Evolutionary conservation across 2,797 vertebrate genomes (phyloP).

Genomic region (Epinephelus malabaricus): DNA sequence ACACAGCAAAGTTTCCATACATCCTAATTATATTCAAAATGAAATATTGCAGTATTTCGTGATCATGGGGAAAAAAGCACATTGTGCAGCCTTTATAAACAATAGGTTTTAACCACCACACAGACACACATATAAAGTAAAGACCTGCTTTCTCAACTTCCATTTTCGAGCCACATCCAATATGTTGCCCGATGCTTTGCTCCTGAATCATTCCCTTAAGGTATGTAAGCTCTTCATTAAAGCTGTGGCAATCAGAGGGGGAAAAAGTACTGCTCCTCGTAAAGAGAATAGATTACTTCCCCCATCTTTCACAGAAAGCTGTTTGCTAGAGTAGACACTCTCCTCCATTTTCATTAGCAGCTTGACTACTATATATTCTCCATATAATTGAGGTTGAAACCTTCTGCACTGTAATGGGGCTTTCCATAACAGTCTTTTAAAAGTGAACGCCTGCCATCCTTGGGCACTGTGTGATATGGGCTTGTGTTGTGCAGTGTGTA

Average conservation of each 20-base stretch:
- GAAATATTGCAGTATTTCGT: no score
- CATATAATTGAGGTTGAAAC: slow-evolving; percentile 86
- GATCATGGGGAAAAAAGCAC: no score
- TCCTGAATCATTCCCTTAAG: slow-evolving; percentile 72
- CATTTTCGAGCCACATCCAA: slow-evolving; percentile 63
- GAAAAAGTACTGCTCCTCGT: slow-evolving; percentile 75
- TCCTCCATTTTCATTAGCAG: slow-evolving; percentile 85
- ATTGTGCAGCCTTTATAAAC: no score
- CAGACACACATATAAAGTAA: slow-evolving; percentile 13
- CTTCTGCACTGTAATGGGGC: slow-evolving; percentile 84
- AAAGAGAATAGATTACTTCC: slow-evolving; percentile 86
- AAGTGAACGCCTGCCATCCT: slow-evolving; percentile 78
- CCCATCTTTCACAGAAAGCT: slow-evolving; percentile 77
- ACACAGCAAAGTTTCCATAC: no score
- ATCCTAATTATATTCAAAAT: no score
- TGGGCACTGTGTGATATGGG: slow-evolving; percentile 53
- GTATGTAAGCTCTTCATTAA: slow-evolving; percentile 83
- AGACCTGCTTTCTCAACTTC: slow-evolving; percentile 43
- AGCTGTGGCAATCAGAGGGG: slow-evolving; percentile 75
- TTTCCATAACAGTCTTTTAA: slow-evolving; percentile 86
- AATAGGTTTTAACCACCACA: neutral
- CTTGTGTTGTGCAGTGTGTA: slow-evolving; percentile 12
- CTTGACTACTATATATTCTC: slow-evolving; percentile 84
- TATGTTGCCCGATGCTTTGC: slow-evolving; percentile 55
- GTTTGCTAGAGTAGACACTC: slow-evolving; percentile 80